These are phyloP conservation scores for Microcebus lehilahytsara DNA, from an alignment of 2,113 vertebrate species.

Conservation along the genomic window DNA sequence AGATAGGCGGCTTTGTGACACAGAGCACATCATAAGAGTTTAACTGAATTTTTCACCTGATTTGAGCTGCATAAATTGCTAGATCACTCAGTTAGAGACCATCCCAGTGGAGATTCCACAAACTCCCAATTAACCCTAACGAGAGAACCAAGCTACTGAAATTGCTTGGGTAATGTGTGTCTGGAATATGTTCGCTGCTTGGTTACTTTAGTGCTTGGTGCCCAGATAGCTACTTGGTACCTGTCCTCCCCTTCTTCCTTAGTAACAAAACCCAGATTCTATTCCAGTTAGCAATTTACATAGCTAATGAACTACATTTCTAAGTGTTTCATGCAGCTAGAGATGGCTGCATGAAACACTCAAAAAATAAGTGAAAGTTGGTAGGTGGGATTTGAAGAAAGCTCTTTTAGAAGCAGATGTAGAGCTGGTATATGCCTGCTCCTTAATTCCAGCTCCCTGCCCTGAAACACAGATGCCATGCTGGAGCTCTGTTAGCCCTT, in stretches of 20 bases:
- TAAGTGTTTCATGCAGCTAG: background rate
- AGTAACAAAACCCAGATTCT: background rate
- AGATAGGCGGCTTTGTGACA: background rate
- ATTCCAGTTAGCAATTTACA: background rate
- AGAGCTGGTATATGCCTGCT: background rate
- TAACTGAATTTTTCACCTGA: conserved; percentile 53
- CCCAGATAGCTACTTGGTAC: background rate
- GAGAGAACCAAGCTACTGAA: background rate
- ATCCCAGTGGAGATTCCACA: background rate
- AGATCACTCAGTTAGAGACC: background rate
- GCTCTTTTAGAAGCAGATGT: background rate
- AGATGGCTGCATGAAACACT: no score
- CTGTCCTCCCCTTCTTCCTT: background rate
- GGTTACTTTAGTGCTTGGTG: background rate
- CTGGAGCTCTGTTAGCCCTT: background rate
- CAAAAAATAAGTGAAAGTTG: background rate
- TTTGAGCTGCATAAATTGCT: conserved; percentile 48
- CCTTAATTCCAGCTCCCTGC: background rate
- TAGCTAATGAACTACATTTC: background rate
- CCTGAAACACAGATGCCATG: background rate
- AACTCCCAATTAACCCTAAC: conserved; percentile 22
- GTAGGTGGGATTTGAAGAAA: background rate
- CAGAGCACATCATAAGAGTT: background rate
- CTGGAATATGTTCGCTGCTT: background rate
- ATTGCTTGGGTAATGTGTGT: background rate